Conservation (phyloP, 2,888 invertebrate species). For the Xestia rhomboidea region DNA sequence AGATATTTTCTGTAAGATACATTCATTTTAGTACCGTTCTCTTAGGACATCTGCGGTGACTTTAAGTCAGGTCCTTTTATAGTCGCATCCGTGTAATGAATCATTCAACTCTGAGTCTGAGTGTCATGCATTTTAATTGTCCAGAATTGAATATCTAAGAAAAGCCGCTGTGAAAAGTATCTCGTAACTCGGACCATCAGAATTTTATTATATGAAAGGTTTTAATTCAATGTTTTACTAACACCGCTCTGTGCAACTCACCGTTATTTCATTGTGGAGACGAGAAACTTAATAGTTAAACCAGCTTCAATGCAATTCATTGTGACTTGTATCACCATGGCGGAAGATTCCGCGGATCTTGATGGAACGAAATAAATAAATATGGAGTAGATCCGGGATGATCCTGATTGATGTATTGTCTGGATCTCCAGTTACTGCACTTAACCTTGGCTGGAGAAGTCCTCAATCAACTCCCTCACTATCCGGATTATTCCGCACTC, state of each 20-base stretch:
- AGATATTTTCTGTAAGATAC: constrained; percentile 26
- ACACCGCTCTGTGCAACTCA: background rate
- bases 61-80: constrained; percentile 38
- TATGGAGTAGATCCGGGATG: constrained; percentile 72
- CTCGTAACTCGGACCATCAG: background rate
- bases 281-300: constrained; percentile 10
- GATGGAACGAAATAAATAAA: constrained; percentile 74
- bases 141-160: constrained; percentile 28
- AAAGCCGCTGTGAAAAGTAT: constrained; percentile 8
- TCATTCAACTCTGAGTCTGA: constrained; percentile 35
- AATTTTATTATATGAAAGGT: background rate
- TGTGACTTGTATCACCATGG: constrained; percentile 28
- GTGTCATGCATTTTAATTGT: constrained; percentile 39
- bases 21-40: constrained; percentile 38
- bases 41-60: constrained; percentile 20
- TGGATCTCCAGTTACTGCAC: constrained; percentile 58
- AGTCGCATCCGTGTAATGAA: constrained; percentile 30
- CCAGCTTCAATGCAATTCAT: constrained; percentile 32
- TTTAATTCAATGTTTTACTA: background rate
- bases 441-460: constrained; percentile 52
- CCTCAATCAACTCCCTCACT: constrained; percentile 51
- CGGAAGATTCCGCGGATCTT: constrained; percentile 35
- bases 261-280: background rate
- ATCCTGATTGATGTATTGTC: constrained; percentile 79
- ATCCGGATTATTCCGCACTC: constrained; percentile 37